Percentiles rank a stretch among this genome's conserved stretches.
These are phyloP conservation scores for Beaufortia kweichowensis DNA, from an alignment of 2,113 vertebrate species.

Conservation along the genomic window DNA sequence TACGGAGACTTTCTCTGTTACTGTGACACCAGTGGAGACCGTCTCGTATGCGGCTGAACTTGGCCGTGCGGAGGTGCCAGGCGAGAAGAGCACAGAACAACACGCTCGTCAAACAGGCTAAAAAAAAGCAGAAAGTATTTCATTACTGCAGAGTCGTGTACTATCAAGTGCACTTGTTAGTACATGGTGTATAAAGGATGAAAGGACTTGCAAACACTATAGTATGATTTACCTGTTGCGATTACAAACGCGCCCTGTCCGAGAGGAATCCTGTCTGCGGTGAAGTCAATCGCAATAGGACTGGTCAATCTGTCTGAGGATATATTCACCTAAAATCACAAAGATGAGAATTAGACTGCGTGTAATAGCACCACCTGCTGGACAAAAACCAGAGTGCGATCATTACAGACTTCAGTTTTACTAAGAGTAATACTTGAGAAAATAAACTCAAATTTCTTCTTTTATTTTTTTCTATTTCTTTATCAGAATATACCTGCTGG, in stretches of 20 bases:
- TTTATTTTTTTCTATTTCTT: too few relatives aligned
- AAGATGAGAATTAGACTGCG: background rate
- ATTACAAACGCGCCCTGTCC: conserved; percentile 1
- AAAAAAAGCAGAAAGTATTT: background rate
- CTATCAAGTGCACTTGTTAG: background rate
- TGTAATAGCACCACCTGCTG: conserved; percentile 28
- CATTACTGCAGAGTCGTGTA: background rate
- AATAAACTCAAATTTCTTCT: too few relatives aligned
- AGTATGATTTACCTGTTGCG: conserved; percentile 23
- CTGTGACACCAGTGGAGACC: background rate
- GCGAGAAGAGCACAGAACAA: conserved; percentile 30
- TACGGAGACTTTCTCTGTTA: background rate
- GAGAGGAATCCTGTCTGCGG: background rate
- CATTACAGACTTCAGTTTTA: background rate
- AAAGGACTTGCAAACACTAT: too few relatives aligned
- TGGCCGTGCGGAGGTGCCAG: conserved; percentile 40
- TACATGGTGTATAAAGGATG: too few relatives aligned
- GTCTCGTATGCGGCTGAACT: conserved; percentile 20
- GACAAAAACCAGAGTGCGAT: background rate
- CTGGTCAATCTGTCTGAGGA: conserved; percentile 79
- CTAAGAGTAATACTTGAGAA: too few relatives aligned
- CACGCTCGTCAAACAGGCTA: conserved; percentile 1
- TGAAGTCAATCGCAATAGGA: conserved; percentile 81
- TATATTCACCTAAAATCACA: conserved; percentile 80
- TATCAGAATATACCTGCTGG: conserved; percentile 80